Conservation (phyloP, 1,140 invertebrate species). For the Calephelis virginiensis region DNA sequence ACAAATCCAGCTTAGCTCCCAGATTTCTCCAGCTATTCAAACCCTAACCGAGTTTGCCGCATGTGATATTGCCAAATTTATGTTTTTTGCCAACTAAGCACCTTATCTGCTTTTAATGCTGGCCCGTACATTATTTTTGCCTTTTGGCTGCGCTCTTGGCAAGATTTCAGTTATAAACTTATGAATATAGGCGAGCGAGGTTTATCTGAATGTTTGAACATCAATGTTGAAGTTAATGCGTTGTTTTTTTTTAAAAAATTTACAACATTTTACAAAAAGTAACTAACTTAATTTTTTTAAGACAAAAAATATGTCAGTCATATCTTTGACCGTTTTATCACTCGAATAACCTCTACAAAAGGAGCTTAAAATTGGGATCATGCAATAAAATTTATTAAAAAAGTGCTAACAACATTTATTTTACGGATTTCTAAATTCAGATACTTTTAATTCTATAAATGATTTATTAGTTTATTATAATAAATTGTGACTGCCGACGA, state of each 20-base stretch:
- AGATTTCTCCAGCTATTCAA: conserved; percentile 19
- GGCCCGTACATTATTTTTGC: conserved; percentile 32
- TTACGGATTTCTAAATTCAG: no score
- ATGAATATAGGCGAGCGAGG: conserved; percentile 8
- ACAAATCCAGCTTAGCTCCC: conserved; percentile 20
- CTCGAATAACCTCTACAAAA: no score
- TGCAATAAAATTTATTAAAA: no score
- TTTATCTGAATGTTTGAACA: conserved; percentile 9
- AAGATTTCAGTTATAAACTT: conserved; percentile 23
- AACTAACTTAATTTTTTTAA: no score
- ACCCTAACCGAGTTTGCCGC: conserved; percentile 28
- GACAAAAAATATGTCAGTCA: no score
- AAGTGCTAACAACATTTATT: no score
- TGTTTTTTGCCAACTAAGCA: conserved; percentile 48
- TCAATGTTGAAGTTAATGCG: not conserved
- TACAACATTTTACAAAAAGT: not conserved
- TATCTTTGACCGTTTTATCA: no score
- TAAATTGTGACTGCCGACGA: no score
- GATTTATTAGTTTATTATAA: no score
- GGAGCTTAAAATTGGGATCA: no score
- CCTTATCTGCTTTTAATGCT: conserved; percentile 42
- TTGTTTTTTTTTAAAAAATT: not conserved
- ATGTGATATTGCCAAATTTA: conserved; percentile 45
- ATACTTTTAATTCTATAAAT: no score
- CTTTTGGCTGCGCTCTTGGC: conserved; percentile 31